Conservation (phyloP, 2,888 invertebrate species). For the Periphyllus acericola region DNA sequence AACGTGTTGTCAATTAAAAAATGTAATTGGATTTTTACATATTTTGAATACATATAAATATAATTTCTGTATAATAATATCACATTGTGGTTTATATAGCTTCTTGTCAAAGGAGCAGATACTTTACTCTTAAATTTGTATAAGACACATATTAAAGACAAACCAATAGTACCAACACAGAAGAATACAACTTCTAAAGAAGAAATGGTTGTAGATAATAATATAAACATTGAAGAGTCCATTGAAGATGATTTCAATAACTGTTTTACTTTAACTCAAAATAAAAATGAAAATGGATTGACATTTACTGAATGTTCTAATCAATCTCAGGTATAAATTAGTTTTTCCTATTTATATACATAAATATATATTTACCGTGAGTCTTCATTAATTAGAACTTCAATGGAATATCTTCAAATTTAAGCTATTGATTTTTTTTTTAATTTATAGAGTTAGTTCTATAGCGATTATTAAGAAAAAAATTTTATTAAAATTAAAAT, state of each 20-base stretch:
- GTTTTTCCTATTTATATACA: background rate
- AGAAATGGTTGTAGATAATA: conserved; percentile 13
- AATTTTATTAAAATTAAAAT: too few relatives aligned
- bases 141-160: conserved; percentile 61
- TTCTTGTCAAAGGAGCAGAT: conserved; percentile 63
- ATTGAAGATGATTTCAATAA: conserved; percentile 64
- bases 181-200: conserved; percentile 33
- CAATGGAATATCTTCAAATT: too few relatives aligned
- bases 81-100: conserved; percentile 57
- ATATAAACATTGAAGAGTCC: conserved; percentile 64
- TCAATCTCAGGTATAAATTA: conserved; percentile 59
- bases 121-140: conserved; percentile 61
- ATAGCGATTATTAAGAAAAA: too few relatives aligned
- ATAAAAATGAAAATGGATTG: conserved; percentile 65
- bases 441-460: background rate
- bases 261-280: conserved; percentile 64
- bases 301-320: conserved; percentile 64
- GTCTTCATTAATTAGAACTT: too few relatives aligned
- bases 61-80: conserved; percentile 9
- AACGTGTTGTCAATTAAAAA: conserved; percentile 83
- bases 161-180: conserved; percentile 37
- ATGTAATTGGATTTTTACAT: conserved; percentile 64
- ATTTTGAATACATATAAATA: background rate
- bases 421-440: background rate
- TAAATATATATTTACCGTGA: too few relatives aligned